phyloP scores from a whole-genome alignment of 2,113 vertebrate genomes.

The Muntiacus reevesi region DNA sequence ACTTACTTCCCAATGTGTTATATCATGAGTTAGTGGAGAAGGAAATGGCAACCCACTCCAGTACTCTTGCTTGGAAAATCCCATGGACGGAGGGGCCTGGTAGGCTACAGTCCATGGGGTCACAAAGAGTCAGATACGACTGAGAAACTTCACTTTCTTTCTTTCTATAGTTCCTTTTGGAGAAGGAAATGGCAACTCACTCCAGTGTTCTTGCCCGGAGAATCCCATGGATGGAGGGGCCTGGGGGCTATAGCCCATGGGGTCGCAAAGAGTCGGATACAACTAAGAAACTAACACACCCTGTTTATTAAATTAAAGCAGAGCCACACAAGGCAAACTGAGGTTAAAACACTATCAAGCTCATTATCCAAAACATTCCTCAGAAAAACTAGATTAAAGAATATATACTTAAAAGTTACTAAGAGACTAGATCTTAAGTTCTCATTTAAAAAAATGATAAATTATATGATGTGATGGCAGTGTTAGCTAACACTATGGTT shows the following conservation, averaged over 20 bases:
- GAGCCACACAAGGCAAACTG: neutral
- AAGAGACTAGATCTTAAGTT: neutral
- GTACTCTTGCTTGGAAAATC: neutral
- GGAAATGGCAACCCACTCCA: neutral
- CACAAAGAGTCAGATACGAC: neutral
- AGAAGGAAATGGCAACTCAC: neutral
- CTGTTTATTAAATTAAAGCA: neutral
- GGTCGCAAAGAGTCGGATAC: neutral
- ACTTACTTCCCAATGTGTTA: neutral
- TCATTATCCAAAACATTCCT: neutral
- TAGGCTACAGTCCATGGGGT: neutral
- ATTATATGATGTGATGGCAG: neutral
- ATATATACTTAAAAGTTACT: neutral
- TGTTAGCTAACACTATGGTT: neutral
- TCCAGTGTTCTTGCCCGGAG: neutral
- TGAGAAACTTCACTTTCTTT: neutral
- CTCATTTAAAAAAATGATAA: neutral
- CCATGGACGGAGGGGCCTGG: neutral
- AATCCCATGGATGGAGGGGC: fast-evolving
- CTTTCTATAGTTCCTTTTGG: neutral
- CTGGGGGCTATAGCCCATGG: neutral
- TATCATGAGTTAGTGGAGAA: neutral
- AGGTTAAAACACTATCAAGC: neutral
- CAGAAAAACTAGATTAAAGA: neutral
- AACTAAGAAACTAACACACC: neutral